Percentiles rank a stretch among this genome's conserved stretches.
phyloP scores from a whole-genome alignment of 1,140 invertebrate genomes.

The Drosophila pachea region DNA sequence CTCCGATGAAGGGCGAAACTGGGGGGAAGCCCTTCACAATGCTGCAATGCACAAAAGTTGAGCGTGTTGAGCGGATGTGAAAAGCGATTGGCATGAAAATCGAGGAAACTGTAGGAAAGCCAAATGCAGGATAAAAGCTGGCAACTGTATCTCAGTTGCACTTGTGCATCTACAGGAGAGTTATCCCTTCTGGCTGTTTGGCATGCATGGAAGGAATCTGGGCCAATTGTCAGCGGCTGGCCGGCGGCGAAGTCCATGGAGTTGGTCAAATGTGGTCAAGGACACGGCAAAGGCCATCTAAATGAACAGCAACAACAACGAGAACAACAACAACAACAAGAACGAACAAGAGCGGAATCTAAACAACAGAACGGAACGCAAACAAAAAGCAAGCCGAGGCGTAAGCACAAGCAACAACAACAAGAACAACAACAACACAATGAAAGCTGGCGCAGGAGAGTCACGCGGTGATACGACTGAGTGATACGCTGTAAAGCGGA shows the following conservation, averaged over 20 bases:
- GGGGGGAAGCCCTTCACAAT: conserved; percentile 98
- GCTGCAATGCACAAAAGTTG: conserved; percentile 80
- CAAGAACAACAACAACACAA: conserved; percentile 6
- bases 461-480: not conserved
- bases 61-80: conserved; percentile 1
- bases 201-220: no score
- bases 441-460: not conserved
- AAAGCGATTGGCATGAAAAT: conserved; percentile 12
- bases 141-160: no score
- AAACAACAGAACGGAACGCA: conserved; percentile 2
- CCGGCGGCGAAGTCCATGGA: no score
- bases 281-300: conserved; percentile 8
- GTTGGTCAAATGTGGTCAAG: not conserved
- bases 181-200: no score
- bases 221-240: no score
- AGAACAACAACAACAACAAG: conserved; percentile 20
- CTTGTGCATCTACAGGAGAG: no score
- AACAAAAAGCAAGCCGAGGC: conserved; percentile 17
- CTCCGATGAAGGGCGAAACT: conserved; percentile 97
- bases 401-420: conserved; percentile 13
- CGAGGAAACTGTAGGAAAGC: no score
- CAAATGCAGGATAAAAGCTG: not conserved
- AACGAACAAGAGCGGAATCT: conserved; percentile 17
- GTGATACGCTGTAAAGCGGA: conserved; percentile 1
- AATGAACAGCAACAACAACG: conserved; percentile 22